Conservation (phyloP, 2,113 vertebrate species). For the Aegithalos caudatus region DNA sequence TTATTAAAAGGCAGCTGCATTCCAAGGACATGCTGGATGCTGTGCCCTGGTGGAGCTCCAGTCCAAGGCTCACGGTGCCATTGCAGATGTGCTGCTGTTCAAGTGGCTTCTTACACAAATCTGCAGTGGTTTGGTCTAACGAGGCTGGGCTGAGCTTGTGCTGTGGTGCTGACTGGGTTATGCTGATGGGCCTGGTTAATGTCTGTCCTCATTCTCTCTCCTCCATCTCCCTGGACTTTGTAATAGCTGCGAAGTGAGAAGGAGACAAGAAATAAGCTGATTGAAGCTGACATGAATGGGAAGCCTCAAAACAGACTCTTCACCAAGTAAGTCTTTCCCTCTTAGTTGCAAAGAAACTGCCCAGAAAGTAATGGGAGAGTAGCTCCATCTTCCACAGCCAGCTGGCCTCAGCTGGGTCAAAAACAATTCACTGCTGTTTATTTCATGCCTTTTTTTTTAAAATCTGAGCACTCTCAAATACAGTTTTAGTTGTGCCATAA, state of each 20-base stretch:
- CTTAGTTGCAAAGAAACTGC: neutral
- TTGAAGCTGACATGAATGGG: conserved; percentile 75
- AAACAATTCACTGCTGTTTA: neutral
- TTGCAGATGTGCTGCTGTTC: neutral
- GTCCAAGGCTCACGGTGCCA: neutral
- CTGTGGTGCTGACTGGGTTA: neutral
- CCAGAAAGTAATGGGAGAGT: neutral
- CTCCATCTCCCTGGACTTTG: neutral
- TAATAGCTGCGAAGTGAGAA: conserved; percentile 75
- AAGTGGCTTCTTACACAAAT: neutral
- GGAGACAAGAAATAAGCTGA: conserved; percentile 75
- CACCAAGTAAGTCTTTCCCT: conserved; percentile 64
- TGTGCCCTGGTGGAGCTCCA: neutral
- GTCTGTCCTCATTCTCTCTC: neutral
- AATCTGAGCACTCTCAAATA: neutral
- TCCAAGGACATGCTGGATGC: neutral
- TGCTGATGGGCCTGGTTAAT: neutral
- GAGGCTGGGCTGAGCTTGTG: neutral
- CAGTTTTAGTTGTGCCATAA: neutral
- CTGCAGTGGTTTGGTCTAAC: neutral
- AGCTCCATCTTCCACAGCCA: neutral
- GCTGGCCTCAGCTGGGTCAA: neutral
- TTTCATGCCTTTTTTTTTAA: neutral
- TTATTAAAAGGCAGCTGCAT: neutral
- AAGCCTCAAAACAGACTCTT: conserved; percentile 70